Evolutionary conservation across 2,888 invertebrate species (phyloP), one percentile per base, ranked within the genome.

Genomic region (Epinotia bilunana): DNA sequence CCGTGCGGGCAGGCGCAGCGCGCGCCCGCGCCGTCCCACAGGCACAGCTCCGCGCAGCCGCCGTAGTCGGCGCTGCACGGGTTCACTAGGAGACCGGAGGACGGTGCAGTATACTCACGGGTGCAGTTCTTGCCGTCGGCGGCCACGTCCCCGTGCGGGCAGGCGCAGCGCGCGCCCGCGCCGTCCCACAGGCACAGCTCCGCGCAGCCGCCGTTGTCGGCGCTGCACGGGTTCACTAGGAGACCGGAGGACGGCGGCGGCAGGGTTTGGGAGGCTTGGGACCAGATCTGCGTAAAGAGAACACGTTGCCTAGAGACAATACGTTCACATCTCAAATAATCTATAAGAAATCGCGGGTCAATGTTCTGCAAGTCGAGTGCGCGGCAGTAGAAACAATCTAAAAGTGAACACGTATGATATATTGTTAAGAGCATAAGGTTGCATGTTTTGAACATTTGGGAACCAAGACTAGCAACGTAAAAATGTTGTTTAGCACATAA

Each of bases 1-100:
- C 98, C 98, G 91, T 98, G 97, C 58, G 98, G 96, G 86, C 98
- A 98, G 60, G 96, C 96, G 90, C 98, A 98, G 76, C 96, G 95
- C 46, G 95, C 95, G 79, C 91, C 92, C 11, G 93, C 95, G 13
- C 97, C 97, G 85, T 96, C 95, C 86, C 91, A 96, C 73, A 98
- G 94, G 85, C 98, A 98, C 77, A 98, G 92, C 84, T 97, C 97
- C 81, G 95, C 95, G 90, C 98, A 98, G 49, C 96, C 96, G 76
- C 69, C 39, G 39, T 39, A 9, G 39, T 39, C 39, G 39, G 39
- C 39, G 39, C 39, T 9, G 39, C 39, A 39, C 39, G 39, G 39
- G 39, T 39, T 39, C 9, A 39, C 39, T 39, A 39, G 80, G 28
- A 78, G n/a, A 16, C 5, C 77, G 53, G 79, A 75, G 78, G 79